A percentile compares a stretch with the other conserved stretches of the same genome.
These are phyloP conservation scores for Phengaris arion DNA, from an alignment of 2,888 invertebrate species.

Conservation along the genomic window DNA sequence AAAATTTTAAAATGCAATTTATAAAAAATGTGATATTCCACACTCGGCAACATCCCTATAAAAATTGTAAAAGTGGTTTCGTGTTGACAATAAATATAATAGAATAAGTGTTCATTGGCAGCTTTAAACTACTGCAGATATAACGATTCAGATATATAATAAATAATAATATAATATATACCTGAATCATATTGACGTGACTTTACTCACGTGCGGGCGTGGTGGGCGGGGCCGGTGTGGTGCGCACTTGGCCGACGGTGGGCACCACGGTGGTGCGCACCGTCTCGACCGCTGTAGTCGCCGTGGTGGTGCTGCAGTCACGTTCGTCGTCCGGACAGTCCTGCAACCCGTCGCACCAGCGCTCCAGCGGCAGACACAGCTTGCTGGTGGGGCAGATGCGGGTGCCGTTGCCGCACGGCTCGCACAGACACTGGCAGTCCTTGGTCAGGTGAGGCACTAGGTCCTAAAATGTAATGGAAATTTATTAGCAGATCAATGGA, in stretches of 20 bases:
- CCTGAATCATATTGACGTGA: too few relatives aligned
- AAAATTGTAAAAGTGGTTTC: too few relatives aligned
- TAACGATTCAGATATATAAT: too few relatives aligned
- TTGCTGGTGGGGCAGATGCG: slow-evolving; percentile 86
- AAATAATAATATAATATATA: too few relatives aligned
- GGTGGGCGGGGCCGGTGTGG: slow-evolving; percentile 36
- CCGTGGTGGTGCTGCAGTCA: slow-evolving; percentile 73
- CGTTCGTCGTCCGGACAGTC: slow-evolving; percentile 92
- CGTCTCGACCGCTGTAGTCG: slow-evolving; percentile 46
- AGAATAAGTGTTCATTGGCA: too few relatives aligned
- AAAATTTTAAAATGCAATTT: too few relatives aligned
- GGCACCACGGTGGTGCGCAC: slow-evolving; percentile 47
- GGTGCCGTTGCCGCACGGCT: slow-evolving; percentile 83
- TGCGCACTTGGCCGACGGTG: slow-evolving; percentile 36
- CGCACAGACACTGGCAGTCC: slow-evolving; percentile 86
- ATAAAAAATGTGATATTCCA: too few relatives aligned
- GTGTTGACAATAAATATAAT: too few relatives aligned
- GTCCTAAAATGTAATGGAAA: slow-evolving; percentile 51
- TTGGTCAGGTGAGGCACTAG: slow-evolving; percentile 80
- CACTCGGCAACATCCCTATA: too few relatives aligned
- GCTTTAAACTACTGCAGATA: too few relatives aligned
- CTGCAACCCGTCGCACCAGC: slow-evolving; percentile 90
- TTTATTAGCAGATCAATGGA: background rate
- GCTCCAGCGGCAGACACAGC: slow-evolving; percentile 82
- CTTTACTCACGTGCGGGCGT: slow-evolving; percentile 41